Evolutionary conservation across 2,888 invertebrate genomes (phyloP).

Genomic region (Cordylochernes scorpioides): DNA sequence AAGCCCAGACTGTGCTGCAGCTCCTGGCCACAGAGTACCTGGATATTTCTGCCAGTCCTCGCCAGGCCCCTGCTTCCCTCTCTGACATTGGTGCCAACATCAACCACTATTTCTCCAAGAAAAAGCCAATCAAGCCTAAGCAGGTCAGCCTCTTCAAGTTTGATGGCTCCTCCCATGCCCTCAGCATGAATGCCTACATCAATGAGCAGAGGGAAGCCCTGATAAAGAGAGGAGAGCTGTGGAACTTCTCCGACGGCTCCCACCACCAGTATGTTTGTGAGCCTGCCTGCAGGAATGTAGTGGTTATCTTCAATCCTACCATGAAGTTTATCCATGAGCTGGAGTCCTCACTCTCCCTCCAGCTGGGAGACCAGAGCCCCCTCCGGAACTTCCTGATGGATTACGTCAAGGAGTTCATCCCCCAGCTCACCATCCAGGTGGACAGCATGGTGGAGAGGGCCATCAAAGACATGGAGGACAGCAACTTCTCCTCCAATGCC

Average conservation of each 20-base stretch:
- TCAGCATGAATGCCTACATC: conserved; percentile 28
- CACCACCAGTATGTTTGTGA: no score
- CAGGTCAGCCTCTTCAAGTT: conserved; percentile 35
- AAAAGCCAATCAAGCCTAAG: no score
- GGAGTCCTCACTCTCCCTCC: conserved; percentile 34
- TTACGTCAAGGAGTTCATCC: conserved; percentile 60
- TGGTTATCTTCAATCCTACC: conserved; percentile 51
- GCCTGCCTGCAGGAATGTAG: no score
- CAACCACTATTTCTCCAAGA: conserved; percentile 3
- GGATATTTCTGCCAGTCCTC: not conserved
- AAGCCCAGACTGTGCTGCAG: conserved; percentile 63
- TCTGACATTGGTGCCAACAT: conserved; percentile 3
- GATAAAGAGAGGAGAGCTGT: conserved; percentile 8
- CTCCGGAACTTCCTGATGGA: conserved; percentile 57
- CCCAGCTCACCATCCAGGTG: conserved; percentile 38
- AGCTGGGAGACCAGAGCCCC: conserved; percentile 34
- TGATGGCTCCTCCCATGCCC: conserved; percentile 35
- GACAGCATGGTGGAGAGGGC: conserved; percentile 38
- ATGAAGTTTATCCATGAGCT: conserved; percentile 58
- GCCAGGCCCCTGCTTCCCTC: not conserved
- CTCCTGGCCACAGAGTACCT: no score
- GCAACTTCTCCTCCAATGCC: no score
- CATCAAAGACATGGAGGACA: conserved; percentile 39
- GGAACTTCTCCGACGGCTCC: no score
- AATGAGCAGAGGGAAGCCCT: conserved; percentile 23